Base-by-base conservation (phyloP, 2,113 vertebrate genomes). In the Egretta garzetta region DNA sequence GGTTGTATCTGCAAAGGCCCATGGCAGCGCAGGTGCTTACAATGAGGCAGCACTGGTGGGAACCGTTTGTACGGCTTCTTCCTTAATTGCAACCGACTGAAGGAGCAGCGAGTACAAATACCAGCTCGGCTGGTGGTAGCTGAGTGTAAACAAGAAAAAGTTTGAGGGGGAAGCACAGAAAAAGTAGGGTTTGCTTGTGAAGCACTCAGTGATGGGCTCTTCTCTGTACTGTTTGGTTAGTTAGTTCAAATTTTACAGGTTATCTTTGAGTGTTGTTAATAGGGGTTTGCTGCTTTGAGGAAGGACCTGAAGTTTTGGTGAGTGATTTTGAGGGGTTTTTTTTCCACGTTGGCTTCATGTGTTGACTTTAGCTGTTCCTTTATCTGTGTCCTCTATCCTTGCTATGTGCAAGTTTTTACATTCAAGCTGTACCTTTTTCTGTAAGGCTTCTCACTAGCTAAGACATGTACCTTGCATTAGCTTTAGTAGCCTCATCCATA, bases 101-200 rank as follows among this genome's bases (percentile, higher is more conserved):
- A 35, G 14, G 8, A 39, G 30, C 41, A 8, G 5, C 3, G 26
- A 43, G 50, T 89, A 89, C 3, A 96, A 93, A 86, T 64, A 80
- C 1, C 1, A 27, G 55, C 37, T 37, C 17, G 19, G 28, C 1
- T 14, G 4, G 0, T 0, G 10, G 0, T 17, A 3, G 6, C 3
- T 39, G 16, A 5, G 8, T 10, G 4, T 49, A 3, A 24, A 3
- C 6, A 15, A 19, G 20, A 9, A 4, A 16, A 24, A 37, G 4
- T 2, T 30, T 28, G 5, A 6, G 45, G 12, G 13, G 1, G 0
- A 3, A 10, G 0, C 0, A 4, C 26, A 2, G 5, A 4, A 18
- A 5, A 24, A 18, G 22, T 0, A 10, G 20, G 12, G 4, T 3
- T n/a, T 0, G 0, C 10, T 49, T n/a, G 1, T 5, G 2, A 3